Conservation (phyloP, 1,140 invertebrate genomes). For the Zaprionus capensis region DNA sequence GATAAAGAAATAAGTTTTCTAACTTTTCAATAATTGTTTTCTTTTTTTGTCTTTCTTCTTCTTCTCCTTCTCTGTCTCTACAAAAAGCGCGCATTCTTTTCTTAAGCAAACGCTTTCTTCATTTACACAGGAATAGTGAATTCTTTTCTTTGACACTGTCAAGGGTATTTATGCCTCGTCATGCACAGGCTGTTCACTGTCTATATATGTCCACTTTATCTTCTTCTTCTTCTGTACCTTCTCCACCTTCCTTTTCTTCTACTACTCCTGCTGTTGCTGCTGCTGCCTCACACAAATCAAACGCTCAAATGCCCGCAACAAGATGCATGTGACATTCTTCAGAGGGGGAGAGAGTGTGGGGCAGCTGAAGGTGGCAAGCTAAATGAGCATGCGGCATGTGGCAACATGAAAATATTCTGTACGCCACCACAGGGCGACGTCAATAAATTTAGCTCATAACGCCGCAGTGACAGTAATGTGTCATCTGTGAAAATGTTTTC, state of each 20-base stretch:
- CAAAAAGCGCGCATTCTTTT: not conserved
- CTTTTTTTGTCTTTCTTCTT: not conserved
- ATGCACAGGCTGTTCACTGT: constrained; percentile 4
- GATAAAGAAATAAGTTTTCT: too few species aligned
- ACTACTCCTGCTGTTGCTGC: not conserved
- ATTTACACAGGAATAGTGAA: not conserved
- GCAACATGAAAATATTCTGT: constrained; percentile 69
- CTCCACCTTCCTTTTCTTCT: not conserved
- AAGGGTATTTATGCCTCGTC: constrained; percentile 47
- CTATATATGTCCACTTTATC: not conserved
- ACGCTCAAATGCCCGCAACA: constrained; percentile 54
- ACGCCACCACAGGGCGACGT: constrained; percentile 36
- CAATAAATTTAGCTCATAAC: constrained; percentile 81
- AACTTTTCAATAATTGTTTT: not conserved
- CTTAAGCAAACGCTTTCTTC: not conserved
- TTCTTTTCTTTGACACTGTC: not conserved
- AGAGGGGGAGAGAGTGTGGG: not conserved
- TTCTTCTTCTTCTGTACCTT: not conserved
- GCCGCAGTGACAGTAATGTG: constrained; percentile 76
- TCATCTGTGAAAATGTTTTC: constrained; percentile 76
- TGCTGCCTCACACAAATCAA: constrained; percentile 54
- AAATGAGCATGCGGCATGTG: constrained; percentile 64
- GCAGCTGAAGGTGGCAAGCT: not conserved
- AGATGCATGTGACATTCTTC: constrained; percentile 65
- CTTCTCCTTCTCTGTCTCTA: not conserved